phyloP scores from a whole-genome alignment of 2,888 invertebrate species.

The Gymnocheta viridis region DNA sequence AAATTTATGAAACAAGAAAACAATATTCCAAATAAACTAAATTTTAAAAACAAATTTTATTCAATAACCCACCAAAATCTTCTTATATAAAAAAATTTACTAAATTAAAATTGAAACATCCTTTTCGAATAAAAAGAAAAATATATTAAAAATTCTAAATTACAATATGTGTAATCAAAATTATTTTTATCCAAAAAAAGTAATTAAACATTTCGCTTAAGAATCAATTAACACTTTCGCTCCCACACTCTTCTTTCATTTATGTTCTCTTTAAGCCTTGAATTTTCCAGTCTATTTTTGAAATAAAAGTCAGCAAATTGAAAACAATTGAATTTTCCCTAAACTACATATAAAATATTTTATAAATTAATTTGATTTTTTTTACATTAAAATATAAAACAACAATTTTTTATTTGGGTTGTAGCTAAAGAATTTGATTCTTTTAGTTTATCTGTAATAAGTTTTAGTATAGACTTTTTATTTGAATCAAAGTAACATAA shows the following conservation, averaged over 20 bases:
- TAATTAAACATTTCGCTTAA: background rate
- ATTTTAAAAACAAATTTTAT: conserved; percentile 25
- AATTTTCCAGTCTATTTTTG: too few species aligned
- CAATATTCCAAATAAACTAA: conserved; percentile 6
- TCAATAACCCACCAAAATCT: conserved; percentile 59
- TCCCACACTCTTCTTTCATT: too few species aligned
- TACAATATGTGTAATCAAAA: background rate
- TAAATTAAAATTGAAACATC: background rate
- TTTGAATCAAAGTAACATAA: background rate
- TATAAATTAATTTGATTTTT: too few species aligned
- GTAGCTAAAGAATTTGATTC: conserved; percentile 27
- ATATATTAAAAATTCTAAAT: background rate
- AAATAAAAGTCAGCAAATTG: too few species aligned
- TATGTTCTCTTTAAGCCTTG: too few species aligned
- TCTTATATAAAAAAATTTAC: background rate
- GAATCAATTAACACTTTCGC: too few species aligned
- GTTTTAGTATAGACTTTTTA: background rate
- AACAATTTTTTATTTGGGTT: conserved; percentile 10
- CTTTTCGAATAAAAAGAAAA: background rate
- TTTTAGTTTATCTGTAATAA: background rate
- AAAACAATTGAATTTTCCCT: too few species aligned
- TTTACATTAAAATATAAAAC: background rate
- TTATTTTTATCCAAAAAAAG: background rate
- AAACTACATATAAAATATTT: too few species aligned
- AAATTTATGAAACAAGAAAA: background rate